Evolutionary conservation across 2,113 vertebrate species (phyloP).

Genomic region (Nycticryphes semicollaris): DNA sequence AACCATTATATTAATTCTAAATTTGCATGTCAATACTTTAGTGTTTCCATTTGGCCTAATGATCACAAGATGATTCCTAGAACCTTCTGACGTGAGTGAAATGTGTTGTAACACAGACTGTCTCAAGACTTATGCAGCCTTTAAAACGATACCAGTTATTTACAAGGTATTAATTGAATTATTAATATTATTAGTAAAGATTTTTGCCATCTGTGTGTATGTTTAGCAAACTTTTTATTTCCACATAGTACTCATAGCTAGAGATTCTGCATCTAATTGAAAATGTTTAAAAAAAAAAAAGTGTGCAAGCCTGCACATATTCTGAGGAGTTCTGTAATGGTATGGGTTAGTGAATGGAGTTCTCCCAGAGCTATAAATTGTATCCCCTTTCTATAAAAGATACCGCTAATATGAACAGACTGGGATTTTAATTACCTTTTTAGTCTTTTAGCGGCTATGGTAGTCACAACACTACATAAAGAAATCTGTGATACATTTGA

Average conservation of each 20-base stretch:
- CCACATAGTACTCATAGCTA: not conserved
- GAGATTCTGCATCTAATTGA: not conserved
- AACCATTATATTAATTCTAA: not conserved
- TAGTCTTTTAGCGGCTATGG: not conserved
- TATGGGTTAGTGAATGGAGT: not conserved
- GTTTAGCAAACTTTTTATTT: not conserved
- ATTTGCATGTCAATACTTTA: not conserved
- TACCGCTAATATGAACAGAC: not conserved
- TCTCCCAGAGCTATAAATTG: not conserved
- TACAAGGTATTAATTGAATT: not conserved
- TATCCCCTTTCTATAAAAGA: not conserved
- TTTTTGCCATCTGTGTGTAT: not conserved
- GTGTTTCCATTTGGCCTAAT: not conserved
- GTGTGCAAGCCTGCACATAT: not conserved
- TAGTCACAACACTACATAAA: not conserved
- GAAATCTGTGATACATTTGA: not conserved
- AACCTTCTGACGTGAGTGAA: not conserved
- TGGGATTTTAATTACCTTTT: not conserved
- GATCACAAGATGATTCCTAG: not conserved
- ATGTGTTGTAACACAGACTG: not conserved
- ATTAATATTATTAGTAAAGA: not conserved
- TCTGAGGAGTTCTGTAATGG: not conserved
- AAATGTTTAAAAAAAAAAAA: not conserved
- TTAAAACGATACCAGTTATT: not conserved
- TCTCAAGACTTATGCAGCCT: not conserved